Base-by-base conservation (phyloP, 2,888 invertebrate genomes). In the Hemaris fuciformis region DNA sequence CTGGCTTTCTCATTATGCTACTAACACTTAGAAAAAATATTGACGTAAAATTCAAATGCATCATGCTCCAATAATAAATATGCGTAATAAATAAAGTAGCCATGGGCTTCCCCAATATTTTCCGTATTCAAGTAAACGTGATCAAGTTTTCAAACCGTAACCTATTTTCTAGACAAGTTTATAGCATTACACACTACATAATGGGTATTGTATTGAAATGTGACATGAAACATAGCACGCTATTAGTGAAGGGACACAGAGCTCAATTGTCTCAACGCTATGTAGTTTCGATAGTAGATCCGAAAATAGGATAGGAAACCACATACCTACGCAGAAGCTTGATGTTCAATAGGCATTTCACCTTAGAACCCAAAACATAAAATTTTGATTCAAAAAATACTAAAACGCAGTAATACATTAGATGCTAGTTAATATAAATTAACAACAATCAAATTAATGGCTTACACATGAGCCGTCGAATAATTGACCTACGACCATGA, bases 401-500 rank as follows among this genome's bases (percentile, higher is more conserved):
- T 38, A n/a, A 38, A 1, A 13, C 1, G 13, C n/a, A 4, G n/a
- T 3, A 27, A 8, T 8, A n/a, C n/a, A 45, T 15, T 53, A 4
- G 53, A 18, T 53, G 53, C 10, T 53, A 18, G 18, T 53, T 31
- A 13, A 45, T 45, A 53, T 53, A 18, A 31, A 53, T 53, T 53
- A 60, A 10, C 6, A 41, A 23, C 38, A 38, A 60, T 48, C 10
- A 27, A 42, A 38, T 53, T 53, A 60, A 53, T 53, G 60, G 25
- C 59, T 65, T 68, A 61, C 63, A 64, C 64, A 63, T 61, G 42
- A 61, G 45, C 57, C 31, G 45, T 42, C 23, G 38, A 23, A 57
- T 42, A 75, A 66, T 76, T 78, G 80, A 80, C 79, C 78, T 72
- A 62, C 67, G 77, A 75, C 84, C 83, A 73, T 85, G 82, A 82